Evolutionary conservation across 2,113 vertebrate species (phyloP), one percentile per base, ranked within the genome.

Genomic region (Carassius auratus): DNA sequence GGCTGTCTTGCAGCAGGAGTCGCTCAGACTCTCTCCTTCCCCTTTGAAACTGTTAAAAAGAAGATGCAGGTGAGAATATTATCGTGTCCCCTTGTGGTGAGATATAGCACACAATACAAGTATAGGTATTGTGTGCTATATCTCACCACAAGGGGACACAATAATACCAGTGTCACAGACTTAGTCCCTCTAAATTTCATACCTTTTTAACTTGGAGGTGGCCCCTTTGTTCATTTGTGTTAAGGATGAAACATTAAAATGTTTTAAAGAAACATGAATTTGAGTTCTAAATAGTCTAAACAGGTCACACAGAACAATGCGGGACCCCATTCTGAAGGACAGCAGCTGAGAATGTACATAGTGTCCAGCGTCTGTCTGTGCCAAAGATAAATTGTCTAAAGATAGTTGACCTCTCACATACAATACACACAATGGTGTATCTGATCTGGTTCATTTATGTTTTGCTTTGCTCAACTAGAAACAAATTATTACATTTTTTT

Each of bases 1-100:
- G 95, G 97, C 87, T 99, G 97, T 84, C 84, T 98, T 1, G 96
- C 97, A 42, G 96, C 96, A 23, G 95, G 87, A 1, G 96, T 98
- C 19, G 96, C 97, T 50, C 97, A 99, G 89, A 97, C 96, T 0
- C 93, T 99, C 81, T 99, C 98, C 33, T 98, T 97, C 91, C 97
- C 97, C n/a, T 98, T 99, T 88, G 98, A 99, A 91, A 98, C 97
- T 0, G 95, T 99, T 64, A 99, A 98, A 91, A 95, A 97, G 89
- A 99, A 99, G 88, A 98, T 99, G 97, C 98, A 99, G 96, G 98
- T 99, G 92, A 92, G 89, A 85, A 13, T 82, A 21, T 1, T 14
- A 13, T 74, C 59, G 30, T 78, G 79, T 75, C 88, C 59, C 57
- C 86, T 68, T 36, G 68, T 68, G 78, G 45, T 68, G 26, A 85